Evolutionary conservation across 2,113 vertebrate species (phyloP), one percentile per base, ranked within the genome.

Genomic region (Elanoides forficatus): DNA sequence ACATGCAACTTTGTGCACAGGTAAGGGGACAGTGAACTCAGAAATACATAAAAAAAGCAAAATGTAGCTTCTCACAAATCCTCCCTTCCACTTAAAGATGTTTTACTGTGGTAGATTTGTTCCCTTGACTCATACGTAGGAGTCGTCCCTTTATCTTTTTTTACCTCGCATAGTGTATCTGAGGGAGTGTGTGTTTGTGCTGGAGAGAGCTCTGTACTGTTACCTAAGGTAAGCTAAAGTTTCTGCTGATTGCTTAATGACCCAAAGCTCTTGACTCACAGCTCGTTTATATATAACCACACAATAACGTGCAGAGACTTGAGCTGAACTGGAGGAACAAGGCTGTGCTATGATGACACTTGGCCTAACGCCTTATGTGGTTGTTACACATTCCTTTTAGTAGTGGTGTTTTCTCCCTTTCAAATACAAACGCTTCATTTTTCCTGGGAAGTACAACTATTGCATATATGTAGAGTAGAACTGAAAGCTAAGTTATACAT

Each of bases 1-100:
- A 99, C 99, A 36, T 99, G 99, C 97, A 99, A 99, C 95, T 99
- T 99, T 88, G 99, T 99, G 94, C 99, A 99, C 97, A 98, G 98
- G 99, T 99, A 97, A 94, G 74, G 3, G 14, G 38, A 18, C 43
- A 8, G n/a, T 6, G 4, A 74, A 5, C 18, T 7, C 29, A 20
- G 29, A 23, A 52, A 40, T 40, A 36, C 15, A 17, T 21, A 16
- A 23, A 71, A 68, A 82, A 29, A 14, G 23, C 55, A 38, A 40
- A 79, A 26, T 2, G 22, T 7, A 55, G 22, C 89, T 81, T 80
- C 87, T 50, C 20, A 45, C 16, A 11, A 29, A 7, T 29, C 73
- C 62, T 93, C 23, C 48, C 42, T 58, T 85, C n/a, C 7, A 7
- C 66, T 80, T 47, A 11, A 58, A 66, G 16, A 19, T 45, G 34